Evolutionary conservation across 2,113 vertebrate genomes (phyloP).

Genomic region (Myotis davidii): DNA sequence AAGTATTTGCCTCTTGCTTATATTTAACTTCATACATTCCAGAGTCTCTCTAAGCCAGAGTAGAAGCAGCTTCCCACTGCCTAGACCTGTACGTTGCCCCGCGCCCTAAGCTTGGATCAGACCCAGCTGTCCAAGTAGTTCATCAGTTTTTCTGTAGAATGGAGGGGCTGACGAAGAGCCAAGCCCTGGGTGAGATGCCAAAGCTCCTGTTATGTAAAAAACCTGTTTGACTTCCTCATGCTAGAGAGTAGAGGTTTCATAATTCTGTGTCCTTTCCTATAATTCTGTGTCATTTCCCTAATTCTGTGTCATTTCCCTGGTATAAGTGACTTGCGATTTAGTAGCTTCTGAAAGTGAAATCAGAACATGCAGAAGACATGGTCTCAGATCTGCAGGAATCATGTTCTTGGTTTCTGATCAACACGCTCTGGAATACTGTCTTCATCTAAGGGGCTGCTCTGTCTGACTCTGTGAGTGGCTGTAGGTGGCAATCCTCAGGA

Average conservation of each 20-base stretch:
- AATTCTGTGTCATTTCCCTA: constrained; percentile 64
- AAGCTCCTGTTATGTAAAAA: constrained; percentile 66
- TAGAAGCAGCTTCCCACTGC: background rate
- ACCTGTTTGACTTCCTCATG: constrained; percentile 65
- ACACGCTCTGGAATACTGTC: background rate
- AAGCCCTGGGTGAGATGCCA: constrained; percentile 40
- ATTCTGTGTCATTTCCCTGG: constrained; percentile 63
- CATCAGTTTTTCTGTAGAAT: background rate
- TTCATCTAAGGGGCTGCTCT: background rate
- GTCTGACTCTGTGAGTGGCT: background rate
- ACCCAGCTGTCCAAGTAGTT: background rate
- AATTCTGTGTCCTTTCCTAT: constrained; percentile 67
- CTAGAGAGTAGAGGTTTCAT: constrained; percentile 58
- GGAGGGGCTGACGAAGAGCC: background rate
- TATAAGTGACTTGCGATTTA: constrained; percentile 58
- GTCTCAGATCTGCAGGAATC: constrained; percentile 14
- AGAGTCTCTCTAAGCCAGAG: background rate
- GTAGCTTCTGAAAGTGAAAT: constrained; percentile 65
- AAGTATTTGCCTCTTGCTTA: background rate
- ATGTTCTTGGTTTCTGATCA: constrained; percentile 3
- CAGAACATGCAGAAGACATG: background rate
- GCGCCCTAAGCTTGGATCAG: background rate
- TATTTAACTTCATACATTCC: background rate
- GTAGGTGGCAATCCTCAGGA: background rate
- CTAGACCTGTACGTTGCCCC: background rate